A percentile compares a stretch with the other conserved stretches of the same genome.
Conservation (phyloP, 2,113 vertebrate species). For the Semnopithecus entellus region DNA sequence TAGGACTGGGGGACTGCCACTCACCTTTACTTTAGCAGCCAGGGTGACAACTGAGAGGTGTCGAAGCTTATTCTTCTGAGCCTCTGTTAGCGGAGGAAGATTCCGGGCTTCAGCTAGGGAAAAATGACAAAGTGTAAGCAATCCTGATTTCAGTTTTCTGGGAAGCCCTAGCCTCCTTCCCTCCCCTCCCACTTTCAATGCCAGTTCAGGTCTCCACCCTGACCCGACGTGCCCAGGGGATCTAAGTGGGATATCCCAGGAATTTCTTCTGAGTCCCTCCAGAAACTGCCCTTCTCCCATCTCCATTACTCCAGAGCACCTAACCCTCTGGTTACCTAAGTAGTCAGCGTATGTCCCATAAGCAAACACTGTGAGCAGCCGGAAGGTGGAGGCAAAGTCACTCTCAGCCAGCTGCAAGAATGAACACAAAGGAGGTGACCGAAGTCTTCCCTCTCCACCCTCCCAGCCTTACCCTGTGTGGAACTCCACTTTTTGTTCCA, state of each 20-base stretch:
- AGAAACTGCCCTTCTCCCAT: constrained; percentile 35
- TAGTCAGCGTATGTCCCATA: constrained; percentile 97
- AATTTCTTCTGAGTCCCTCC: background rate
- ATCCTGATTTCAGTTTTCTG: background rate
- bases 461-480: background rate
- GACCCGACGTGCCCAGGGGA: background rate
- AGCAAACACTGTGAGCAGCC: constrained; percentile 95
- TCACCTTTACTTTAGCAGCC: constrained; percentile 97
- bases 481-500: background rate
- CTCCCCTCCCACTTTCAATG: background rate
- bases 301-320: background rate
- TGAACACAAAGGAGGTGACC: constrained; percentile 73
- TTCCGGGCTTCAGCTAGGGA: constrained; percentile 86
- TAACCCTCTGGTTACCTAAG: constrained; percentile 86
- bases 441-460: background rate
- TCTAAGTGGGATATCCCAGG: background rate
- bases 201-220: background rate
- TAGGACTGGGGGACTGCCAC: background rate
- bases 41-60: constrained; percentile 97
- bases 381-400: constrained; percentile 94
- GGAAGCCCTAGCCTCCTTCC: background rate
- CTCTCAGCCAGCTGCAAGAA: constrained; percentile 91
- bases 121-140: constrained; percentile 25
- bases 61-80: constrained; percentile 97
- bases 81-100: constrained; percentile 93